Evolutionary conservation across 2,113 vertebrate genomes (phyloP).

Genomic region (Rutilus rutilus): DNA sequence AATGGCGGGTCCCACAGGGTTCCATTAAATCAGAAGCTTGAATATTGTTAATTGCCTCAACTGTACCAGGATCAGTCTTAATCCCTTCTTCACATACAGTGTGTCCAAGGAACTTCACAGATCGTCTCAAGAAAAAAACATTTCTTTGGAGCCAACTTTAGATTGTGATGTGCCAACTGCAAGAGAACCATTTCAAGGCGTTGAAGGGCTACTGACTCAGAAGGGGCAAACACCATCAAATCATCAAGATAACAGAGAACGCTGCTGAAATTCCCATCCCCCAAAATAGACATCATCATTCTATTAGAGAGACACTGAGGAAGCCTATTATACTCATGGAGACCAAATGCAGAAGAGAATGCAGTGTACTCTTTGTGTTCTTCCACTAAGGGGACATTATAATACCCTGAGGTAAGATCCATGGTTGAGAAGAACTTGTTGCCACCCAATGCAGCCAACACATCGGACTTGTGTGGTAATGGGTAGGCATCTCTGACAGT

Average conservation of each 20-base stretch:
- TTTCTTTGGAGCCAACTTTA: too few species aligned
- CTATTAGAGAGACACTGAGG: slow-evolving; percentile 5
- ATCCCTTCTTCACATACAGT: too few species aligned
- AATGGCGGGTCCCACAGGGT: too few species aligned
- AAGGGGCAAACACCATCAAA: not conserved
- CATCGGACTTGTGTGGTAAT: slow-evolving; percentile 6
- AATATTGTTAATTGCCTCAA: too few species aligned
- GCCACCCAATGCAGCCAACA: not conserved
- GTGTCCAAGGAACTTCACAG: too few species aligned
- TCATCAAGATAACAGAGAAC: slow-evolving; percentile 31
- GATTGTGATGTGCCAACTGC: too few species aligned
- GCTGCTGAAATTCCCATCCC: slow-evolving; percentile 15
- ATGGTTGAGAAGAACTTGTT: slow-evolving; percentile 8
- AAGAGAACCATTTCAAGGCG: too few species aligned
- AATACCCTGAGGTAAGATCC: slow-evolving; percentile 6
- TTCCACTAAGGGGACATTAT: not conserved
- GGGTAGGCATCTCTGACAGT: slow-evolving; percentile 26
- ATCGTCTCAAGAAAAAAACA: too few species aligned
- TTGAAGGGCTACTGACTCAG: not conserved
- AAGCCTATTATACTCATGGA: not conserved
- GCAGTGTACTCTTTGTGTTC: too few species aligned
- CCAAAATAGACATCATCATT: slow-evolving; percentile 25
- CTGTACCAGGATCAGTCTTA: too few species aligned
- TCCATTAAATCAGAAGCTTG: too few species aligned
- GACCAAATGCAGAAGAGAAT: not conserved